These are phyloP conservation scores for Ceyx erithaca DNA, from an alignment of 2,797 vertebrate species.

Conservation along the genomic window DNA sequence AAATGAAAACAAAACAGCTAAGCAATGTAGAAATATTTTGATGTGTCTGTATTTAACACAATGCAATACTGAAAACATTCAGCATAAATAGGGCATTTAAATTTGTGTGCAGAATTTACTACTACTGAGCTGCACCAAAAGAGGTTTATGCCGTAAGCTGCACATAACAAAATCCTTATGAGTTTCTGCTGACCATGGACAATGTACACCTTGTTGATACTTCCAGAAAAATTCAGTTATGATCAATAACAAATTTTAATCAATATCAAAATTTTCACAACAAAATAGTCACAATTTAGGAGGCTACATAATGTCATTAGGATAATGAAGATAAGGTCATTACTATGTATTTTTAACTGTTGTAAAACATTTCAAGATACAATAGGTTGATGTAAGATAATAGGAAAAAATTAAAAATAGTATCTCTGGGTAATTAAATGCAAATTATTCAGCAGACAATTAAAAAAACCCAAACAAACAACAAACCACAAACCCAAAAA, in stretches of 20 bases:
- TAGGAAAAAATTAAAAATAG: background rate
- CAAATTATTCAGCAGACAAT: background rate
- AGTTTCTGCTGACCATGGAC: background rate
- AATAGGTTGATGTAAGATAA: background rate
- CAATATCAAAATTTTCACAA: background rate
- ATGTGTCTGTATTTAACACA: slow-evolving; percentile 30
- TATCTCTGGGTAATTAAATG: background rate
- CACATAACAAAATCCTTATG: background rate
- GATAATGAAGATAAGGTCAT: background rate
- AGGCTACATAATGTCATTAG: background rate
- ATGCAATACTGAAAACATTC: background rate
- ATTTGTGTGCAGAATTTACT: slow-evolving; percentile 23
- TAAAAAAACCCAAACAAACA: background rate
- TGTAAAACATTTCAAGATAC: background rate
- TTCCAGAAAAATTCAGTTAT: background rate
- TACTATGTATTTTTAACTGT: background rate
- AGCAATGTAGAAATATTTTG: slow-evolving; percentile 25
- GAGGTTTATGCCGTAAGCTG: background rate
- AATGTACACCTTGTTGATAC: background rate
- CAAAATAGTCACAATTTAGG: background rate
- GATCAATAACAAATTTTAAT: background rate
- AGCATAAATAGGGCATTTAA: background rate
- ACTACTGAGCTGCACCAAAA: background rate
- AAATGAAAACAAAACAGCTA: slow-evolving; percentile 58
- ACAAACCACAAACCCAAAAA: too few species aligned